phyloP scores from a whole-genome alignment of 30 jellyfish, hydroid and myxozoan species.

The Pseudorhiza aurosa region DNA sequence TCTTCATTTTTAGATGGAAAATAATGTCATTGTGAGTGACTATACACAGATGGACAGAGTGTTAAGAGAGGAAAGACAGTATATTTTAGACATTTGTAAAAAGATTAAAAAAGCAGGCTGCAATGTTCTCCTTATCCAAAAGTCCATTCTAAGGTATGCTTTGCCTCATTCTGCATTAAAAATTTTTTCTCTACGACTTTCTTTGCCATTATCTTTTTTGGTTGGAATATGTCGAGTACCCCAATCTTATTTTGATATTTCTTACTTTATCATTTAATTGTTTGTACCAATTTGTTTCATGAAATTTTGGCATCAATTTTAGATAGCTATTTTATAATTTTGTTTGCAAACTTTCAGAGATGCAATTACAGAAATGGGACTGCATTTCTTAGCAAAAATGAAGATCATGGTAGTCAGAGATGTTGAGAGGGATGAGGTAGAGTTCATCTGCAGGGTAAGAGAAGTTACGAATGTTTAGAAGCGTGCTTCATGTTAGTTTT shows the following conservation, averaged over 20 bases:
- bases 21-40: conserved; percentile 96
- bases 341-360: conserved; percentile 77
- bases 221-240: no score
- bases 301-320: no score
- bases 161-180: no score
- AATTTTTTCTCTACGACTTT: no score
- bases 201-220: no score
- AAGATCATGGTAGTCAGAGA: conserved; percentile 94
- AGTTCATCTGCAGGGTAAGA: conserved; percentile 90
- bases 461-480: no score
- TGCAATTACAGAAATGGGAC: conserved; percentile 98
- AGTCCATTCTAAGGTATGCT: conserved; percentile 91
- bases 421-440: conserved; percentile 97
- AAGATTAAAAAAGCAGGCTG: conserved; percentile 94
- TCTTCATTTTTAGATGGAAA: conserved; percentile 78
- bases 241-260: no score
- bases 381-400: conserved; percentile 98
- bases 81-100: conserved; percentile 89
- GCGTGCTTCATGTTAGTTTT: no score
- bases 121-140: conserved; percentile 94
- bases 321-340: no score
- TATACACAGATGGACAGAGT: conserved; percentile 99
- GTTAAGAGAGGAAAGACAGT: conserved; percentile 92
- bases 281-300: no score
- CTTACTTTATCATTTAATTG: no score